Conservation (phyloP, 2,888 invertebrate genomes). For the Mesorhabditis spiculigera region DNA sequence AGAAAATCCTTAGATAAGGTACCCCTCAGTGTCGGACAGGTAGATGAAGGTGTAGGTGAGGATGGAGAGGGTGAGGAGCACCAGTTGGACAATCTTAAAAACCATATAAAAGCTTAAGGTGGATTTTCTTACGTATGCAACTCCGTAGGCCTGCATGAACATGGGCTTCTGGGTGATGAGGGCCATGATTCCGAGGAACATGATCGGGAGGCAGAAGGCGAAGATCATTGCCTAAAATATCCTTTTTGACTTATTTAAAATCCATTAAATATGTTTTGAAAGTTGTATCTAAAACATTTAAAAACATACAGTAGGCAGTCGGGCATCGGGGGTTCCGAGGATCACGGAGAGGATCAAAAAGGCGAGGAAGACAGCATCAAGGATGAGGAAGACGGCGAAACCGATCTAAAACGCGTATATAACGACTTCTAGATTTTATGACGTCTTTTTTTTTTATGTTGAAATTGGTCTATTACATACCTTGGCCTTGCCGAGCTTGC, state of each 20-base stretch:
- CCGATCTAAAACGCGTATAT: background rate
- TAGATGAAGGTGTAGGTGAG: background rate
- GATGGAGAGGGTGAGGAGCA: background rate
- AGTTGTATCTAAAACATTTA: background rate
- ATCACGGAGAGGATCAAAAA: background rate
- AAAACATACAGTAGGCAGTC: background rate
- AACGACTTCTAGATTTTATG: background rate
- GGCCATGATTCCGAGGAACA: conserved; percentile 13
- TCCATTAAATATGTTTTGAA: background rate
- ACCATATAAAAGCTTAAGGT: too few species aligned
- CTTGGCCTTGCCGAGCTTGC: background rate
- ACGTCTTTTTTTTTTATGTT: background rate
- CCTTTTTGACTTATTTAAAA: too few species aligned
- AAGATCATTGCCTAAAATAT: background rate
- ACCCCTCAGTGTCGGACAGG: background rate
- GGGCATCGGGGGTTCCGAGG: conserved; percentile 5
- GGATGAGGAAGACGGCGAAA: conserved; percentile 1
- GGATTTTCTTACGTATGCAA: background rate
- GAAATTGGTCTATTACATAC: background rate
- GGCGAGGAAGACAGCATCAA: conserved; percentile 1
- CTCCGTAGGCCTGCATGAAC: conserved; percentile 5
- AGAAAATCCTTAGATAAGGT: too few species aligned
- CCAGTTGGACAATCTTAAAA: background rate
- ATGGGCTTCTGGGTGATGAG: background rate
- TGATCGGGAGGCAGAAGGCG: conserved; percentile 20